Percentiles rank a stretch among this genome's conserved stretches.
These are phyloP conservation scores for Plutomurus gul DNA, from an alignment of 1,140 invertebrate species.

Conservation along the genomic window DNA sequence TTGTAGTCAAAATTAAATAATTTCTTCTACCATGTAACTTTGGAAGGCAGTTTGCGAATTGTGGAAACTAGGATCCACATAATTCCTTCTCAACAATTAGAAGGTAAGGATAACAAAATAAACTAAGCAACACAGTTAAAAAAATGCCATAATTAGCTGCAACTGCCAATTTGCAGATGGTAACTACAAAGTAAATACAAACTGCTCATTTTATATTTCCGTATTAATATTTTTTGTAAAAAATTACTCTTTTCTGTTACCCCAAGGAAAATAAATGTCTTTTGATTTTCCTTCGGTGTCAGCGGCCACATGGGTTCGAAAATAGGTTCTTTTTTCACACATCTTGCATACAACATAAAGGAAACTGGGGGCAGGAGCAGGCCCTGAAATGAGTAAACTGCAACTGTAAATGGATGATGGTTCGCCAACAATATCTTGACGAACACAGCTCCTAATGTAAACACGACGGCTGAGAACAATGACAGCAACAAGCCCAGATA, in stretches of 20 bases:
- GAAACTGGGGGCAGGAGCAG: background rate
- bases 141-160: background rate
- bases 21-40: too few relatives aligned
- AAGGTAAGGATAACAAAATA: too few relatives aligned
- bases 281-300: background rate
- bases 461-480: background rate
- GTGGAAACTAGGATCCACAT: too few relatives aligned
- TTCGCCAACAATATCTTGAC: background rate
- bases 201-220: too few relatives aligned
- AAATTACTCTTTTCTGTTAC: background rate
- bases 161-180: background rate
- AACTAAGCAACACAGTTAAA: background rate
- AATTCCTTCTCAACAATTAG: too few relatives aligned
- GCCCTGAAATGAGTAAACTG: background rate
- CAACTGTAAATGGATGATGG: background rate
- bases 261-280: background rate
- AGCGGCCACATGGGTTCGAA: background rate
- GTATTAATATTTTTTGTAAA: background rate
- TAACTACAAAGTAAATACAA: background rate
- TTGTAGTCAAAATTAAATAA: too few relatives aligned
- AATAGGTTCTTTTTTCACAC: background rate
- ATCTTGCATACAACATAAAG: background rate
- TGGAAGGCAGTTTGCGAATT: too few relatives aligned
- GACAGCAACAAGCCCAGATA: background rate
- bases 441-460: background rate